Base-by-base conservation (phyloP, 2,113 vertebrate species). In the Hepsetus odoe region DNA sequence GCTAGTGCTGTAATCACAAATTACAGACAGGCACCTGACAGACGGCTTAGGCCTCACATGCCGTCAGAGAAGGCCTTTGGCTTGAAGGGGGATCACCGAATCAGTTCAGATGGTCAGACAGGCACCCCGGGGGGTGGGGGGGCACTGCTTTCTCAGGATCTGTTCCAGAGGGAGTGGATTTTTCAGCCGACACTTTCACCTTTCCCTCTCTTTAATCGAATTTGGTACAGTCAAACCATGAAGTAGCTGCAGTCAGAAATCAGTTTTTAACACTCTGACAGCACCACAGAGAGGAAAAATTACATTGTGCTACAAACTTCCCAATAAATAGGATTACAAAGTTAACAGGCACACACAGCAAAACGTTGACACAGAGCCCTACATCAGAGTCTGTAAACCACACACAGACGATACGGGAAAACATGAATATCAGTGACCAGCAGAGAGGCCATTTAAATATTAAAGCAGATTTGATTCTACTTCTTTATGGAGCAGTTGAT, bases 1-100 rank as follows among this genome's bases (percentile, higher is more conserved):
- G 82, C 88, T 82, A 74, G 79, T 86, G 84, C 87, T 89, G 89
- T 92, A 91, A 92, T 92, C 90, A 92, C 83, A 91, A 90, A 91
- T 93, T 92, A 93, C 90, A 88, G 89, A 89, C 90, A 86, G 89
- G 83, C 86, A 68, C 88, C 85, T 88, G 88, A 89, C 76, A 77
- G 88, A 82, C 77, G 84, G 86, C 85, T 83, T 85, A 86, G 87
- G 82, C 87, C 86, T 89, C 24, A 68, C 76, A 88, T 89, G 83
- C 86, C 81, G 85, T 88, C 87, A 84, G 83, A 73, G 14, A 81
- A 82, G 82, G 81, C 86, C 86, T 82, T 38, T 86, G 85, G 87
- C 90, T 90, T 85, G 4, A 82, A 86, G 87, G 35, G 89, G 89
- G 79, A 86, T 83, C 83, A 87, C 87, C 89, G 86, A 90, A 91